Evolutionary conservation across 1,140 invertebrate species (phyloP).

Genomic region (Pygmarrhopalites habei): DNA sequence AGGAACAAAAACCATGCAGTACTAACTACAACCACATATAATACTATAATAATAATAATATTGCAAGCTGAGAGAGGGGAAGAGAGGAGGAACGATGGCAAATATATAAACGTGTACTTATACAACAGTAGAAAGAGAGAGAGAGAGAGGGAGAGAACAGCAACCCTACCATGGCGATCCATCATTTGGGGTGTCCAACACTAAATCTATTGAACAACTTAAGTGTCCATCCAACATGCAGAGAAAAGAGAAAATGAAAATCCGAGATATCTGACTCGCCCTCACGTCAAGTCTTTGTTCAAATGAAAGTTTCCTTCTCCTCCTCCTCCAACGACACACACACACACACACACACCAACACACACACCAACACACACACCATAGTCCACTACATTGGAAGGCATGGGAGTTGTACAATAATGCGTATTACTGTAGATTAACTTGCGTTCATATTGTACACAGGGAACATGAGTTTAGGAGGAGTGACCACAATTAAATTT

Average conservation of each 20-base stretch:
- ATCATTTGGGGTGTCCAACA: slow-evolving; percentile 19
- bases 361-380: too few species aligned
- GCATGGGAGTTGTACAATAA: too few species aligned
- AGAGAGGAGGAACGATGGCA: neutral
- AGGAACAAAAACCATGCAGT: too few species aligned
- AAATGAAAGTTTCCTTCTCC: neutral
- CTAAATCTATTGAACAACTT: slow-evolving; percentile 16
- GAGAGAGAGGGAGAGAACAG: neutral
- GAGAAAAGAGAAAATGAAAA: slow-evolving; percentile 10
- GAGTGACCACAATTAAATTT: too few species aligned
- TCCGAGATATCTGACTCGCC: neutral
- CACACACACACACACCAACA: too few species aligned
- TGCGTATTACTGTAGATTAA: too few species aligned
- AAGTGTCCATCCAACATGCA: slow-evolving; percentile 1
- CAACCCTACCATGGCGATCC: slow-evolving; percentile 1
- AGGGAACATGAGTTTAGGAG: too few species aligned
- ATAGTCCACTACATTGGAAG: too few species aligned
- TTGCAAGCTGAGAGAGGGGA: too few species aligned
- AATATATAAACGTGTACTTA: neutral
- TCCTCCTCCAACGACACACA: neutral
- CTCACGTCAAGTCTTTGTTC: neutral
- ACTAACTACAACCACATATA: too few species aligned
- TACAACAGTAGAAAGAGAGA: neutral
- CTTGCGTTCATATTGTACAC: too few species aligned
- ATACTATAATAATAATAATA: too few species aligned